A percentile compares a stretch with the other conserved stretches of the same genome.
Conservation (phyloP, 2,113 vertebrate species). For the Varanus komodoensis region DNA sequence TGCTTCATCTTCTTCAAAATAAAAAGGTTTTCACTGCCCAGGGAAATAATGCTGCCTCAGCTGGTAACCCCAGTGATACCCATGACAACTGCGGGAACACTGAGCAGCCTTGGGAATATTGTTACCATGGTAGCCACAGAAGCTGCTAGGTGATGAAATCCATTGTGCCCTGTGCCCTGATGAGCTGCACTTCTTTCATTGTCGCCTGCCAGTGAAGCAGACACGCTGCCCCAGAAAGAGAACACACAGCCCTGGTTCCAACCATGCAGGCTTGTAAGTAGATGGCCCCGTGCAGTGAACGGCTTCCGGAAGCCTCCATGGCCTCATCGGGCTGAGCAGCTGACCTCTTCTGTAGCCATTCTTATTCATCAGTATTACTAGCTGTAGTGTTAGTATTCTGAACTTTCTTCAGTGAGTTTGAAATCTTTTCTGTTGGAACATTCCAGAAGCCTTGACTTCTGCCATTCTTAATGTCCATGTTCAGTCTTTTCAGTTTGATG, state of each 20-base stretch:
- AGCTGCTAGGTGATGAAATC: not conserved
- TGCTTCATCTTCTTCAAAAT: not conserved
- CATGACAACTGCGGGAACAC: slow-evolving; percentile 10
- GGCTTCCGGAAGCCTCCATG: not conserved
- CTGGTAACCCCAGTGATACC: not conserved
- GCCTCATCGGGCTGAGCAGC: no score
- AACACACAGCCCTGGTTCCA: not conserved
- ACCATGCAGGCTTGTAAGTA: slow-evolving; percentile 15
- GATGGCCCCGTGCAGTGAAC: not conserved
- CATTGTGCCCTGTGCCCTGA: not conserved
- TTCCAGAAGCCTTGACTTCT: not conserved
- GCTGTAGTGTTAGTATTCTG: not conserved
- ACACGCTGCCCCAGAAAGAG: slow-evolving; percentile 11
- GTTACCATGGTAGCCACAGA: slow-evolving; percentile 1
- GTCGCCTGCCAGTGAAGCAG: slow-evolving; percentile 1
- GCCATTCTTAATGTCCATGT: not conserved
- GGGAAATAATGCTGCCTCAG: not conserved
- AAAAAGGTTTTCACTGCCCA: not conserved
- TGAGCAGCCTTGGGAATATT: not conserved
- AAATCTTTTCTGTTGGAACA: not conserved
- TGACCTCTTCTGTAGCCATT: not conserved
- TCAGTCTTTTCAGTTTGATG: not conserved
- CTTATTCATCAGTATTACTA: not conserved
- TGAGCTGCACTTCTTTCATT: not conserved
- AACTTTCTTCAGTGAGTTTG: not conserved